Conservation (phyloP, 2,113 vertebrate genomes). For the Hipposideros armiger region DNA sequence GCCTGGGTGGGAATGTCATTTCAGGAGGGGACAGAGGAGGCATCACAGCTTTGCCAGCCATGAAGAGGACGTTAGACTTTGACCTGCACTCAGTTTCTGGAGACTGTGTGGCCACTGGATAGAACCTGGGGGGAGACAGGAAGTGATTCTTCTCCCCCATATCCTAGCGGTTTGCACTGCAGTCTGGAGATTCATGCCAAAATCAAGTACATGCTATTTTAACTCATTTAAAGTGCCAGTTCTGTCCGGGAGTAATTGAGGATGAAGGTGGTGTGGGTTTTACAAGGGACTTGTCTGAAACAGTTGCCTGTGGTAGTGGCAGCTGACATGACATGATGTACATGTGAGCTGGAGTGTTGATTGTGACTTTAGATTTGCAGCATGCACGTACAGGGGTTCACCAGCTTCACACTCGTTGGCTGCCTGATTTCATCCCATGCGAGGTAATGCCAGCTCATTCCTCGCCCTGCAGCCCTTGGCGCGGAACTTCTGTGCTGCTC, state of each 20-base stretch:
- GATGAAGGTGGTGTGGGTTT: background rate
- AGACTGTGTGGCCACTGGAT: background rate
- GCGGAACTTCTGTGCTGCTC: background rate
- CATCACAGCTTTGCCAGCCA: background rate
- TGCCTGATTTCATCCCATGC: background rate
- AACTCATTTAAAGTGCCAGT: slow-evolving; percentile 25
- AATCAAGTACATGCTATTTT: slow-evolving; percentile 23
- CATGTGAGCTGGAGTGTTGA: background rate
- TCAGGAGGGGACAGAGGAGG: background rate
- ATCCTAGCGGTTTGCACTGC: background rate
- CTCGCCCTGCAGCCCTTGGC: background rate
- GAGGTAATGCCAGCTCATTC: background rate
- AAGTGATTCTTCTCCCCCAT: background rate
- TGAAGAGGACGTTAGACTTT: background rate
- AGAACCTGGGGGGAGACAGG: background rate
- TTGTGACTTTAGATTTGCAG: slow-evolving; percentile 5
- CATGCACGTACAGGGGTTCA: background rate
- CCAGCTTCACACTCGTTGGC: background rate
- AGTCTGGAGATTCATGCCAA: background rate
- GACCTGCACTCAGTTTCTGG: background rate
- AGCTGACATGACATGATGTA: background rate
- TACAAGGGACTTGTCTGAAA: slow-evolving; percentile 14
- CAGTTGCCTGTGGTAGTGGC: background rate
- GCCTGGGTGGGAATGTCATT: background rate
- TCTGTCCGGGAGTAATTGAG: background rate